phyloP scores from a whole-genome alignment of 2,113 vertebrate genomes.

The Toxostoma redivivum region DNA sequence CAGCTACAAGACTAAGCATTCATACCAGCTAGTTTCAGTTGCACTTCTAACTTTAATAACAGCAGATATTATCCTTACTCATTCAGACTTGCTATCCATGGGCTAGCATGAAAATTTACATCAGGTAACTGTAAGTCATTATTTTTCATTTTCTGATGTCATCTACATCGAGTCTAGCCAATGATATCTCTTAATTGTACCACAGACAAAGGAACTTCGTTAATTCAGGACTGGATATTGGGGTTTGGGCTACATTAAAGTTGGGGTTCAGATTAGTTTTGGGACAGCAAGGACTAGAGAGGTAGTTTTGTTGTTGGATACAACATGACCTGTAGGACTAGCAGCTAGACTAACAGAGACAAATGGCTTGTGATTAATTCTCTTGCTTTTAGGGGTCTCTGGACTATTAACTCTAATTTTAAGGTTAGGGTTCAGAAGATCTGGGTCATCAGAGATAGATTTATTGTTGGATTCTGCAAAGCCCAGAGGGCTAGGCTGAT shows the following conservation, averaged over 20 bases:
- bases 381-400: constrained; percentile 20
- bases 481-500: constrained; percentile 47
- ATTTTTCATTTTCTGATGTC: background rate
- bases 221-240: background rate
- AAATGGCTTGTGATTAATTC: constrained; percentile 45
- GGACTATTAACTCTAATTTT: constrained; percentile 54
- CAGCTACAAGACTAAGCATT: background rate
- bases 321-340: background rate
- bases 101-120: background rate
- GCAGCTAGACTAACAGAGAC: background rate
- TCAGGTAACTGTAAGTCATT: background rate
- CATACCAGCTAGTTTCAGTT: background rate
- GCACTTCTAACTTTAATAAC: background rate
- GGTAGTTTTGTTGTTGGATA: background rate
- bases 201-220: background rate
- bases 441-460: constrained; percentile 43
- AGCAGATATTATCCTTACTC: background rate
- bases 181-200: background rate
- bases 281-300: background rate
- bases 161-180: background rate
- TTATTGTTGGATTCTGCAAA: constrained; percentile 63
- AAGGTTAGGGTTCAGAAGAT: constrained; percentile 54
- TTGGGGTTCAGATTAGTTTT: background rate
- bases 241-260: background rate
- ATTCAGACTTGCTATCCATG: background rate